A percentile compares a stretch with the other conserved stretches of the same genome.
These are phyloP conservation scores for Megatriorchis doriae DNA, from an alignment of 2,113 vertebrate genomes.

Conservation along the genomic window DNA sequence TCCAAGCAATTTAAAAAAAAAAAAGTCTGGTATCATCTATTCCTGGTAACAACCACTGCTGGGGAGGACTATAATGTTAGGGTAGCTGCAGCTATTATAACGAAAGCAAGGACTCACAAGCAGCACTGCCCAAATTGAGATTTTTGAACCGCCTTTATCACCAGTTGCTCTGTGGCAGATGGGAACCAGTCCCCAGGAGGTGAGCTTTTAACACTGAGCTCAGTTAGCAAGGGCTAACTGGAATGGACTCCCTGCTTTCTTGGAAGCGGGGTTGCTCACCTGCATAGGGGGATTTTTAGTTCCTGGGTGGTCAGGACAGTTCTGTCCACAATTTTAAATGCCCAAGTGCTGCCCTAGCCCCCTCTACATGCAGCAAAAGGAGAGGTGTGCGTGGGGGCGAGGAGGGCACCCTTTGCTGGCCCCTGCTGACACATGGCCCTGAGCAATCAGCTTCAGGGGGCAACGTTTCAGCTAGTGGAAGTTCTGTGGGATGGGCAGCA, in stretches of 20 bases:
- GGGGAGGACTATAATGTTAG: background rate
- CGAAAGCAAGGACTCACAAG: background rate
- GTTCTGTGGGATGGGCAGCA: background rate
- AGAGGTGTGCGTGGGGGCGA: background rate
- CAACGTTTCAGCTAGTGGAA: too few relatives aligned
- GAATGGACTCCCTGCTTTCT: background rate
- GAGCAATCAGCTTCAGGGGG: background rate
- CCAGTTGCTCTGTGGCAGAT: background rate
- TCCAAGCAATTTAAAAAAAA: background rate
- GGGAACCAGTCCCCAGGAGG: background rate
- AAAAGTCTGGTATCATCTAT: background rate
- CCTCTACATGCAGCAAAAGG: background rate
- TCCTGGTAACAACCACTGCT: background rate
- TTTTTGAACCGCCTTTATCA: background rate
- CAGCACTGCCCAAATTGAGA: background rate
- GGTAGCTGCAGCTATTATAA: background rate
- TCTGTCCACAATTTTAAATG: background rate
- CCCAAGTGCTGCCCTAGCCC: background rate
- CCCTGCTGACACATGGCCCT: background rate
- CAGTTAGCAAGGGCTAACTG: background rate
- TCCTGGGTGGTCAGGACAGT: background rate
- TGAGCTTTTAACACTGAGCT: background rate
- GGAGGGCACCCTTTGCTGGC: background rate
- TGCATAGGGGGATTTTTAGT: background rate
- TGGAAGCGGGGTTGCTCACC: background rate